These are phyloP conservation scores for Poecilus cupreus DNA, from an alignment of 2,888 invertebrate species.

Conservation along the genomic window DNA sequence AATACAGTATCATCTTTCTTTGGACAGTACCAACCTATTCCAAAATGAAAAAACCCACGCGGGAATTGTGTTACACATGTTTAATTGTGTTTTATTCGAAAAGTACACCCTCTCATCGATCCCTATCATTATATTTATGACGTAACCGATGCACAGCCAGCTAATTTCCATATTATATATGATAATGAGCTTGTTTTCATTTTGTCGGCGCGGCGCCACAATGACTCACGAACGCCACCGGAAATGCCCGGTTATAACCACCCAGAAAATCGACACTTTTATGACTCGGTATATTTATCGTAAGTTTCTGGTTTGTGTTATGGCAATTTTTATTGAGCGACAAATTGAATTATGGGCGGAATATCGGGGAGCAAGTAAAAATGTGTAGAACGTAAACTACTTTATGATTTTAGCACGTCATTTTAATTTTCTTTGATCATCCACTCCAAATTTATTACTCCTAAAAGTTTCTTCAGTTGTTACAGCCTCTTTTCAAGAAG, in stretches of 20 bases:
- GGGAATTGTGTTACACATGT: not conserved
- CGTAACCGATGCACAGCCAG: not conserved
- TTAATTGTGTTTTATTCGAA: not conserved
- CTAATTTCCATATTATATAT: not conserved
- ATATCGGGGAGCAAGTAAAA: not conserved
- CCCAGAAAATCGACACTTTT: not conserved
- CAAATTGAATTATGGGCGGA: not conserved
- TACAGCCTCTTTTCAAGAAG: too few species aligned
- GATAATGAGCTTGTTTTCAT: conserved; percentile 1
- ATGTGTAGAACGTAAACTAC: not conserved
- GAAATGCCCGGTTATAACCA: not conserved
- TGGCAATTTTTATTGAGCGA: not conserved
- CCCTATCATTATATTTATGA: not conserved
- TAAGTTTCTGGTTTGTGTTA: conserved; percentile 5
- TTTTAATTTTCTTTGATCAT: not conserved
- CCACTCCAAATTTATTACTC: not conserved
- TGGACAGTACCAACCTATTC: not conserved
- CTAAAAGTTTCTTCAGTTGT: not conserved
- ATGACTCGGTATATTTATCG: not conserved
- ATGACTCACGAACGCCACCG: not conserved
- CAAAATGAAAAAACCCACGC: not conserved
- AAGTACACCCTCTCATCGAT: not conserved
- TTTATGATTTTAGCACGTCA: not conserved
- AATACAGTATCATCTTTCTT: not conserved
- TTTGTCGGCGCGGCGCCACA: too few species aligned